Evolutionary conservation across 2,888 invertebrate species (phyloP), one percentile per base, ranked within the genome.

Genomic region (Maniola hyperantus): DNA sequence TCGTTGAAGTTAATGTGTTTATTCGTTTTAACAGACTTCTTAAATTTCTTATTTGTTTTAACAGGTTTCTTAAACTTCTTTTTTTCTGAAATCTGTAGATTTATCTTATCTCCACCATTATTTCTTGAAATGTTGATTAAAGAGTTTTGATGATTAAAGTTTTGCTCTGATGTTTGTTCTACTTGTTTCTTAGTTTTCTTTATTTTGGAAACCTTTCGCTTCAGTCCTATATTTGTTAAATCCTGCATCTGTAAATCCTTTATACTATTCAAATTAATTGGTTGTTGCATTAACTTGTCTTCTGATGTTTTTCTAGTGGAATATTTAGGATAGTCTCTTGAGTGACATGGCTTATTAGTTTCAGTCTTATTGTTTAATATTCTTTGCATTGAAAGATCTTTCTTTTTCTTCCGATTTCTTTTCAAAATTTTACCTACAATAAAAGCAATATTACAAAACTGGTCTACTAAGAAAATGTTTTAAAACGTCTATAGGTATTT

Each of bases 351-450:
- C 33, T 15, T 64, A 57, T 53, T 34, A 4, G 60, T 62, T 53
- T 51, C 61, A 64, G 48, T 51, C 33, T 66, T 74, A 73, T 50
- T 70, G 60, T 8, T 66, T 13, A 11, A 42, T 39, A 13, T 61
- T 63, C 18, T 70, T 64, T 57, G 6, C 2, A 11, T 34, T 42
- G 39, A n/a, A 36, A 11, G n/a, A 15, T 46, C 15, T 39, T 65
- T 69, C 57, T 73, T 76, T 42, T 76, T 81, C 6, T 67, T 72
- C 6, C n/a, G 11, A 63, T 81, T 85, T 64, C 88, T 79, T 76
- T 81, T 89, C 5, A 80, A 75, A 39, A 79, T 66, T 74, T 84
- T 88, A 11, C 90, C 90, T 90, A 65, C 51, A 75, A 74, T 60
- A 33, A 46, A 59, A 39, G 10, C 15, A 53, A 57, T 50, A 57